Conservation (phyloP, 92 coral and sea anemone genomes). For the Siderastrea siderea region DNA sequence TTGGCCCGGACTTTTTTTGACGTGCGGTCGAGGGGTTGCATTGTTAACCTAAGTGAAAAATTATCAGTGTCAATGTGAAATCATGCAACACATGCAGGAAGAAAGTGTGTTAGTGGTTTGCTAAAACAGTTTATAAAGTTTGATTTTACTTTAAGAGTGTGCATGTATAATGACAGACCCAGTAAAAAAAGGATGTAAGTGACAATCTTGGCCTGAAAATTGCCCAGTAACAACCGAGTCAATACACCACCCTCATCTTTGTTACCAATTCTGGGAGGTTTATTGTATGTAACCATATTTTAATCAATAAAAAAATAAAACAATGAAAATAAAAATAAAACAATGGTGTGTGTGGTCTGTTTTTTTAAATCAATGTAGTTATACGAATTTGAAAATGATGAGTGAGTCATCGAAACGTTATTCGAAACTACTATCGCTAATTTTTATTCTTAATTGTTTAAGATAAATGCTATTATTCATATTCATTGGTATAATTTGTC, state of each 20-base stretch:
- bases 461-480: no score
- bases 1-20: slow-evolving; percentile 96
- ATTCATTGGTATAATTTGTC: no score
- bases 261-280: background rate
- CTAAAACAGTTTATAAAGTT: slow-evolving; percentile 1
- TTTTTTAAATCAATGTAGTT: no score
- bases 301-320: no score
- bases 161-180: background rate
- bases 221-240: background rate
- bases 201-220: background rate
- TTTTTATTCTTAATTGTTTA: no score
- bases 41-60: slow-evolving; percentile 98
- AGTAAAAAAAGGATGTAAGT: background rate
- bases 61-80: slow-evolving; percentile 89
- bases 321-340: no score
- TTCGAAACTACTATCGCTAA: no score
- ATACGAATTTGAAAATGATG: no score
- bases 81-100: slow-evolving; percentile 83
- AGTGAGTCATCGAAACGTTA: no score
- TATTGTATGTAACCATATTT: no score
- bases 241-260: no score
- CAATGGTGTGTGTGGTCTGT: no score
- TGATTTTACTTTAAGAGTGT: slow-evolving; percentile 16
- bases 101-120: slow-evolving; percentile 30
- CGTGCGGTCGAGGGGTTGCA: slow-evolving; percentile 99